phyloP scores from a whole-genome alignment of 2,797 vertebrate species.

The Adelosebastes latens region DNA sequence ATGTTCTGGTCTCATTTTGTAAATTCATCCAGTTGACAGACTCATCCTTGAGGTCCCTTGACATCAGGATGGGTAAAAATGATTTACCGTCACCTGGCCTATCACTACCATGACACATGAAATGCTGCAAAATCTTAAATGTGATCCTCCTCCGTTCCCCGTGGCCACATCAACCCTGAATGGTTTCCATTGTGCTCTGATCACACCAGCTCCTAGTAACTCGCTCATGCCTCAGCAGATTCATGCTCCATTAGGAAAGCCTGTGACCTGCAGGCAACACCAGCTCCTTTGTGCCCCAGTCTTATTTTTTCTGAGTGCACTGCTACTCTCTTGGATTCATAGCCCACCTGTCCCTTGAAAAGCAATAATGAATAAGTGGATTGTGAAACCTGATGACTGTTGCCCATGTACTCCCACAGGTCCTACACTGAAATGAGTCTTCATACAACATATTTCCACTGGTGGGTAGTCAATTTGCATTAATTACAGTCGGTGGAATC shows the following conservation, averaged over 20 bases:
- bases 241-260: conserved; percentile 27
- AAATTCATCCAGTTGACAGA: neutral
- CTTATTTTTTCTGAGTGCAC: conserved; percentile 39
- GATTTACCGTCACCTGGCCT: neutral
- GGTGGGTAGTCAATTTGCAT: conserved; percentile 40
- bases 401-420: conserved; percentile 38
- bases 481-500: conserved; percentile 27
- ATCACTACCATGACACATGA: conserved; percentile 2
- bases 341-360: conserved; percentile 34
- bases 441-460: conserved; percentile 14
- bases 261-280: conserved; percentile 8
- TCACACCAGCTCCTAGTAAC: neutral
- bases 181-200: conserved; percentile 2
- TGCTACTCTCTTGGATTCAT: conserved; percentile 20
- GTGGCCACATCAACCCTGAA: neutral
- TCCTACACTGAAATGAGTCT: conserved; percentile 23
- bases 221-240: conserved; percentile 26
- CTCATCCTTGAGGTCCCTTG: neutral
- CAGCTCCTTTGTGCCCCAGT: conserved; percentile 13
- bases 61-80: neutral
- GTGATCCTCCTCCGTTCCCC: conserved; percentile 5
- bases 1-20: conserved; percentile 1
- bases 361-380: conserved; percentile 52
- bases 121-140: conserved; percentile 23
- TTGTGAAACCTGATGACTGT: conserved; percentile 52